Percentiles rank a stretch among this genome's conserved stretches.
Evolutionary conservation across 1,140 invertebrate genomes (phyloP).

Genomic region (Lysiphlebus fabarum): DNA sequence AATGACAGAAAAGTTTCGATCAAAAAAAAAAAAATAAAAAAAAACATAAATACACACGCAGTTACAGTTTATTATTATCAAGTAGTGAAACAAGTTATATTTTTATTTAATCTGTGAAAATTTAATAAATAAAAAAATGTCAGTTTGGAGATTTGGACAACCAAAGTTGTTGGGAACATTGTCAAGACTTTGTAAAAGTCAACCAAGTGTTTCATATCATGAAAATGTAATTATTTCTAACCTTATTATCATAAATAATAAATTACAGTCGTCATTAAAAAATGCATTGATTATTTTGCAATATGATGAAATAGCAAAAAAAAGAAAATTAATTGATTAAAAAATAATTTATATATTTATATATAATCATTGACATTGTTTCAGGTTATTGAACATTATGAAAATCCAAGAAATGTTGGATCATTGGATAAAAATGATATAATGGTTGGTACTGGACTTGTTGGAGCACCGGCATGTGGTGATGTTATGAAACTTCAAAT

Average conservation of each 20-base stretch:
- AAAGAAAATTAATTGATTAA: not conserved
- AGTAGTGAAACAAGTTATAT: too few species aligned
- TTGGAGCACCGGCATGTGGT: constrained; percentile 98
- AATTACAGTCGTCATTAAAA: not conserved
- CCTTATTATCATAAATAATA: constrained; percentile 4
- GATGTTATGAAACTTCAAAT: constrained; percentile 99
- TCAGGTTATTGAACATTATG: constrained; percentile 98
- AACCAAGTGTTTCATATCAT: constrained; percentile 49
- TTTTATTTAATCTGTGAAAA: too few species aligned
- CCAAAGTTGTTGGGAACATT: constrained; percentile 38
- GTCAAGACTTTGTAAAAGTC: constrained; percentile 40
- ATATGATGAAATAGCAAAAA: constrained; percentile 23
- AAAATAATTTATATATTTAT: constrained; percentile 15
- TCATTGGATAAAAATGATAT: constrained; percentile 94
- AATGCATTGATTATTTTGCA: not conserved
- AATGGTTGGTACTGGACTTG: constrained; percentile 94
- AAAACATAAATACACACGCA: too few species aligned
- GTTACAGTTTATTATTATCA: too few species aligned
- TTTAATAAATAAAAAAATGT: constrained; percentile 37
- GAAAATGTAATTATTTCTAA: constrained; percentile 48
- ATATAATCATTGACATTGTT: constrained; percentile 16
- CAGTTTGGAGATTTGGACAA: constrained; percentile 42
- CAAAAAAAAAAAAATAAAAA: too few species aligned
- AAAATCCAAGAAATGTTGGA: constrained; percentile 98
- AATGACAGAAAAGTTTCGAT: too few species aligned